Evolutionary conservation across 92 coral and sea anemone genomes (phyloP), one percentile per base, ranked within the genome.

Genomic region (Epizoanthus fatuus): DNA sequence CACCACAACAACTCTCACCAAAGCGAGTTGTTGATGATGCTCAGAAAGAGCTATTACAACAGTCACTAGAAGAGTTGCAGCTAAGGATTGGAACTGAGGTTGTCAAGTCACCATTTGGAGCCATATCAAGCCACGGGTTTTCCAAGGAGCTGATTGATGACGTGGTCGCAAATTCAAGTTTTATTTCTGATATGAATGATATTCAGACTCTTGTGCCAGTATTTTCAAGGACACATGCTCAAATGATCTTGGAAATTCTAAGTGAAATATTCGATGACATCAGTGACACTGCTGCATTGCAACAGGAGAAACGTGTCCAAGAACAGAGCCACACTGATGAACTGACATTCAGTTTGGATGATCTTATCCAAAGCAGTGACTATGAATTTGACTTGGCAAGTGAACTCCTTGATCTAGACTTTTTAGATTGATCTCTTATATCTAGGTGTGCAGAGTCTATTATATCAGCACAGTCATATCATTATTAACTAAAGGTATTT

Each of bases 251-350:
- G 29, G 86, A 72, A 65, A 68, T 81, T 47, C 56, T 81, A 10
- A 81, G 75, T 67, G 86, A 64, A 45, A 81, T 81, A 59, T 81
- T 81, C 60, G 85, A 80, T 20, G 84, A 80, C 59, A 51, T 49
- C 25, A 44, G 13, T n/a, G 84, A 80, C 29, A 68, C 55, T 45
- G 39, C 35, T 32, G 20, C 69, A 63, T 60, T 79, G 81, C 39
- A 53, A 80, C 56, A 54, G 69, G 85, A 80, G 72, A 63, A n/a
- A 65, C 47, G 22, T 69, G 74, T 54, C 38, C 60, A 44, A 63
- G 85, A 80, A 29, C 85, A 62, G 38, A 67, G 69, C 55, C 85
- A 80, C 72, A 65, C 35, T 62, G 69, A 63, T 9, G 58, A 80
- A 40, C 60, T 55, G 63, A 63, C 72, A 39, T 44, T 54, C 72